Conservation (phyloP, 2,888 invertebrate species). For the Drosophila borborema region DNA sequence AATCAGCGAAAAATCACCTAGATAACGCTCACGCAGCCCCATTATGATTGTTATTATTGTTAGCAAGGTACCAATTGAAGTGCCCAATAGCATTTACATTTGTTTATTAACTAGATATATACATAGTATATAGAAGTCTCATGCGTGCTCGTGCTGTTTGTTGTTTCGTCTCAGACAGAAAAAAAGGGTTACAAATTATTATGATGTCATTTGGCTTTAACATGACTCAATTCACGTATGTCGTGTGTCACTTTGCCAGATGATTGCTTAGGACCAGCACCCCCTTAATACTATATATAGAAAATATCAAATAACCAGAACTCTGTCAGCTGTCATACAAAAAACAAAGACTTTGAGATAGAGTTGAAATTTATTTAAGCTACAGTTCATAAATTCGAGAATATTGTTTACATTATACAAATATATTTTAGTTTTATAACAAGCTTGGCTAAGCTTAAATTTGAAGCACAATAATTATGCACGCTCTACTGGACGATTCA, state of each 20-base stretch:
- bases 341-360: not conserved
- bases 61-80: slow-evolving; percentile 1
- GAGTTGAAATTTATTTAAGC: not conserved
- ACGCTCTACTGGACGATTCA: not conserved
- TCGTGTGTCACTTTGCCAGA: slow-evolving; percentile 32
- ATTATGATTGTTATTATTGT: slow-evolving; percentile 1
- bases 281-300: not conserved
- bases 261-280: slow-evolving; percentile 15
- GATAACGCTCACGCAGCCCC: not conserved
- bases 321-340: not conserved
- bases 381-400: not conserved
- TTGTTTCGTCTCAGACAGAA: not conserved
- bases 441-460: not conserved
- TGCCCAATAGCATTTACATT: not conserved
- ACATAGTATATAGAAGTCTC: not conserved
- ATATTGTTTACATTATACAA: not conserved
- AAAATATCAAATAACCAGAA: not conserved
- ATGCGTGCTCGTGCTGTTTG: not conserved
- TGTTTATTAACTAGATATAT: not conserved
- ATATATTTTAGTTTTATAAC: not conserved
- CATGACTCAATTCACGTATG: slow-evolving; percentile 36
- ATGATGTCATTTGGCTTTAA: slow-evolving; percentile 40
- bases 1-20: slow-evolving; percentile 18
- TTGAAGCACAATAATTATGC: not conserved
- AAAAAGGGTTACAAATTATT: not conserved